Evolutionary conservation across 2,113 vertebrate genomes (phyloP), one percentile per base, ranked within the genome.

Genomic region (Hypocryptadius cinnamomeus): DNA sequence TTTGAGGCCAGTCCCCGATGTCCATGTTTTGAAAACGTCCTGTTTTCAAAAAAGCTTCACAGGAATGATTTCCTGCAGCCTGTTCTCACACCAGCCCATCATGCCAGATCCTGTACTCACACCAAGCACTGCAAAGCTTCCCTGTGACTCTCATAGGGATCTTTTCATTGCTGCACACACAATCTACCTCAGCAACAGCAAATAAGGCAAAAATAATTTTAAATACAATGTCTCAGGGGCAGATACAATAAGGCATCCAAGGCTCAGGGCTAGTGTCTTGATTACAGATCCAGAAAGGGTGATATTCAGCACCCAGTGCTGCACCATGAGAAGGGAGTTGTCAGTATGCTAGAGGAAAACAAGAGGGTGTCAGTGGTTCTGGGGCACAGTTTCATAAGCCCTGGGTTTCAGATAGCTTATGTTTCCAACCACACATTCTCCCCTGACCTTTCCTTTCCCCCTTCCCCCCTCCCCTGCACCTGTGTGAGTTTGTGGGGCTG

Each of bases 381-480:
- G 19, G 82, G 85, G 68, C 22, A 3, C 47, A 37, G 44, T 73
- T 90, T 84, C 90, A 10, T 23, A 56, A 83, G 65, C 40, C 56
- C 47, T 51, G 54, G 27, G 27, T 70, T 90, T 88, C 77, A 79
- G 44, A 42, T 40, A 82, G 18, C 35, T 83, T 47, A 15, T 65
- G 27, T 83, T 94, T 88, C 63, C 79, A 88, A n/a, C 33, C 78
- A 47, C 59, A 82, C 61, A 13, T 50, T 92, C 79, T 86, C 64
- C 64, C 51, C 51, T 96, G 88, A 96, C 96, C 92, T 96, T 96
- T 95, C 42, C 72, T 63, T 61, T 23, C 42, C 19, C 76, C 66
- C 48, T 79, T 47, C 18, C 28, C 57, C 60, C 56, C 45, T 72
- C 54, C 64, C 63, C 78, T 47, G 51, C 48, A 61, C 47, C 71